These are phyloP conservation scores for Lasioglossum baleicum DNA, from an alignment of 1,140 invertebrate genomes.

Conservation along the genomic window DNA sequence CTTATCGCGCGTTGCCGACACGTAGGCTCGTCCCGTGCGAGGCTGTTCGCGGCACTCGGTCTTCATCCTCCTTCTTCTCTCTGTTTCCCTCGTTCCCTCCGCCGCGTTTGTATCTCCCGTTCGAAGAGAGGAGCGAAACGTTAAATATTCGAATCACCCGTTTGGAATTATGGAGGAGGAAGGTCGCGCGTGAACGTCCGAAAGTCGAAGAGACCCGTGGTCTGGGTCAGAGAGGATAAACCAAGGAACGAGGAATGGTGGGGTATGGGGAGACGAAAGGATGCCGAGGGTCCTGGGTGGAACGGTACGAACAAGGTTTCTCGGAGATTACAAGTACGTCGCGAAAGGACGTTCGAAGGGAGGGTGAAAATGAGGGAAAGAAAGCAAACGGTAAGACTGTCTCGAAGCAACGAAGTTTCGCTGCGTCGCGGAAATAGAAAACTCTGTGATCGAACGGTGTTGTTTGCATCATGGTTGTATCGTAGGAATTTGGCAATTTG, in stretches of 20 bases:
- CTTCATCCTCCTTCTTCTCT: too few species aligned
- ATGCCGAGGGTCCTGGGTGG: slow-evolving; percentile 39
- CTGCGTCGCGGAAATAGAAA: too few species aligned
- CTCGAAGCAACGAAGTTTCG: too few species aligned
- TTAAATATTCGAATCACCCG: slow-evolving; percentile 72
- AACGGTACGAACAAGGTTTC: slow-evolving; percentile 28
- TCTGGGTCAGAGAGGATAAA: slow-evolving; percentile 21
- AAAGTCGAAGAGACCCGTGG: slow-evolving; percentile 23
- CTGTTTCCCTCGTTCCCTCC: too few species aligned
- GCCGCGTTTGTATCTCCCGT: neutral
- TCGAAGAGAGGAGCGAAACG: slow-evolving; percentile 30
- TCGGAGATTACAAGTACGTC: slow-evolving; percentile 34
- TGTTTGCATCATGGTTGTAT: too few species aligned
- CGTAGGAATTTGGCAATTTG: too few species aligned
- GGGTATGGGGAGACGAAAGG: slow-evolving; percentile 13
- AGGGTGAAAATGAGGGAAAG: too few species aligned
- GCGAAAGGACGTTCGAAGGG: slow-evolving; percentile 39
- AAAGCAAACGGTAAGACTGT: too few species aligned
- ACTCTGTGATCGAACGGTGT: too few species aligned
- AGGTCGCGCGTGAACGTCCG: slow-evolving; percentile 46
- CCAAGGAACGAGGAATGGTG: neutral
- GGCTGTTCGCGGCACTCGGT: neutral
- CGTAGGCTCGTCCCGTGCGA: slow-evolving; percentile 46
- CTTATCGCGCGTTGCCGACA: slow-evolving; percentile 68
- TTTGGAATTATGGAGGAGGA: slow-evolving; percentile 68